Conservation (phyloP, 92 coral and sea anemone species). For the Phenganax marumi region DNA sequence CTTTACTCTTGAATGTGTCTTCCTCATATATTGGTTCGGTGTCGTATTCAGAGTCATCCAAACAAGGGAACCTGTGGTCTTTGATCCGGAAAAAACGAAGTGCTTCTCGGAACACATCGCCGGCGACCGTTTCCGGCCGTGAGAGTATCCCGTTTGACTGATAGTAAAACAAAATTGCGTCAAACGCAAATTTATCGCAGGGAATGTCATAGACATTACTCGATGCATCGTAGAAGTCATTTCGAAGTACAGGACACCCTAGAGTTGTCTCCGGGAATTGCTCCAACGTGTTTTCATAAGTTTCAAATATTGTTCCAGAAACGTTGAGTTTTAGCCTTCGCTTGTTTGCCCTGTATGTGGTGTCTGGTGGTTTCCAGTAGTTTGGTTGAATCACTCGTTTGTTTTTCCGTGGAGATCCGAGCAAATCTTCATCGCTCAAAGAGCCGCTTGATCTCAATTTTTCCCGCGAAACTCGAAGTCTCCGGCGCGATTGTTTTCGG, state of each 20-base stretch:
- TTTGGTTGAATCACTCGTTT: conserved; percentile 37
- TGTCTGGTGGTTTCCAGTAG: conserved; percentile 41
- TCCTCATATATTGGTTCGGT: neutral
- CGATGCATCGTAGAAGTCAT: conserved; percentile 60
- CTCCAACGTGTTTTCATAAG: conserved; percentile 71
- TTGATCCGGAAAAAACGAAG: conserved; percentile 72
- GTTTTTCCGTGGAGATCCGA: conserved; percentile 26
- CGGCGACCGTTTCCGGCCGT: conserved; percentile 78
- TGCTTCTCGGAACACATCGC: conserved; percentile 74
- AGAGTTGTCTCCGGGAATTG: conserved; percentile 84
- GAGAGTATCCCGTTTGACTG: conserved; percentile 88
- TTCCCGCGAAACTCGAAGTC: neutral
- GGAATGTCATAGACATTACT: conserved; percentile 71
- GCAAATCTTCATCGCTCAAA: conserved; percentile 9
- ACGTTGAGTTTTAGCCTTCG: conserved; percentile 52
- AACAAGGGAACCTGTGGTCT: conserved; percentile 39
- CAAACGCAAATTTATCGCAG: conserved; percentile 79
- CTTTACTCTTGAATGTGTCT: conserved; percentile 22
- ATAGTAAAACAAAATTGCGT: conserved; percentile 84
- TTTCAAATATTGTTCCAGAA: conserved; percentile 78
- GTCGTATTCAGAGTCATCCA: conserved; percentile 5
- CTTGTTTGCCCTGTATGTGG: neutral
- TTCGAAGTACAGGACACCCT: conserved; percentile 67
- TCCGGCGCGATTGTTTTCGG: neutral
- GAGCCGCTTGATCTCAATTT: neutral